phyloP scores from a whole-genome alignment of 2,888 invertebrate genomes.

The Abrostola tripartita region DNA sequence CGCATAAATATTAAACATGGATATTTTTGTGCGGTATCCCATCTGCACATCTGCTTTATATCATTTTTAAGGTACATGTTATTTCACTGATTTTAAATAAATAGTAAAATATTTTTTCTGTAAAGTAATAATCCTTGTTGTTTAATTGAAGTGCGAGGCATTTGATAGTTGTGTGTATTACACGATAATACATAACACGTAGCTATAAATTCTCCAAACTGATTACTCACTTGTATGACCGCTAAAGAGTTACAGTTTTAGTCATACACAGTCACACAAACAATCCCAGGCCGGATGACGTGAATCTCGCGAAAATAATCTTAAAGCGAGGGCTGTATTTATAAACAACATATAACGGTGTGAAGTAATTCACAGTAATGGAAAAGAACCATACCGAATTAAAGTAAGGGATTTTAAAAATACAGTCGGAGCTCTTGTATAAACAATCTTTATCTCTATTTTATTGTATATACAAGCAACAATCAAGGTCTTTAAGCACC shows the following conservation, averaged over 20 bases:
- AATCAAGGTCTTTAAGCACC: slow-evolving; percentile 23
- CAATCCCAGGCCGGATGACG: slow-evolving; percentile 78
- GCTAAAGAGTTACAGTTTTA: slow-evolving; percentile 75
- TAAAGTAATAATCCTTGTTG: too few relatives aligned
- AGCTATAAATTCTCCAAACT: slow-evolving; percentile 53
- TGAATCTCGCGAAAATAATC: slow-evolving; percentile 81
- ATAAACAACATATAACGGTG: slow-evolving; percentile 72
- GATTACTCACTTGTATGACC: slow-evolving; percentile 72
- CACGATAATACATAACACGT: slow-evolving; percentile 7
- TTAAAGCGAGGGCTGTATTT: slow-evolving; percentile 69
- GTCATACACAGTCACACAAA: slow-evolving; percentile 80
- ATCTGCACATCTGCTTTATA: slow-evolving; percentile 1
- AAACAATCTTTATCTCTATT: slow-evolving; percentile 57
- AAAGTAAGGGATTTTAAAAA: slow-evolving; percentile 48
- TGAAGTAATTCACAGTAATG: slow-evolving; percentile 68
- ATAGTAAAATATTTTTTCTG: too few relatives aligned
- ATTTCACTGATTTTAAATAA: not conserved
- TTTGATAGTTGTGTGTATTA: not conserved
- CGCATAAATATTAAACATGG: not conserved
- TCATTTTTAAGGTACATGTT: not conserved
- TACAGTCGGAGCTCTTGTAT: slow-evolving; percentile 43
- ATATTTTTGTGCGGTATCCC: not conserved
- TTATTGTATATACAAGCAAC: slow-evolving; percentile 26
- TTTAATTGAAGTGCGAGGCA: too few relatives aligned
- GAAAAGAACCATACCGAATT: slow-evolving; percentile 61